Evolutionary conservation across 2,797 vertebrate genomes (phyloP).

Genomic region (Acanthurus leucopareius): DNA sequence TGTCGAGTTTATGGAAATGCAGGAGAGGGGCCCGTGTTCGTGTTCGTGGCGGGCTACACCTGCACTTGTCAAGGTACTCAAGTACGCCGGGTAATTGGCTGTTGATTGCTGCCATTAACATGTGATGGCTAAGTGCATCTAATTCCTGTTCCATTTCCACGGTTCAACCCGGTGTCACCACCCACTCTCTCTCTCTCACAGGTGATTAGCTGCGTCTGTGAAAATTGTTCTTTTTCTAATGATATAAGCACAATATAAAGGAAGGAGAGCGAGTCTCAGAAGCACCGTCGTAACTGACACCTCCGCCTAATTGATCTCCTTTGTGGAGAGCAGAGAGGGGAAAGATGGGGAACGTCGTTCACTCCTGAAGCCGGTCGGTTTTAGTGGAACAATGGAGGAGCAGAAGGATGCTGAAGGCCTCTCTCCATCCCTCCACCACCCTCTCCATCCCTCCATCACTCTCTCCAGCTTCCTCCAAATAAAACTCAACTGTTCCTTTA

Average conservation of each 20-base stretch:
- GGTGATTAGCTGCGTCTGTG: constrained; percentile 78
- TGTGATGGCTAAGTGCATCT: constrained; percentile 85
- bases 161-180: constrained; percentile 83
- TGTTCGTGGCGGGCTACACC: constrained; percentile 76
- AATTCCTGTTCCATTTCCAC: constrained; percentile 86
- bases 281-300: constrained; percentile 70
- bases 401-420: too few relatives aligned
- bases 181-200: constrained; percentile 79
- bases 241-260: constrained; percentile 76
- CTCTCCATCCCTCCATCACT: too few relatives aligned
- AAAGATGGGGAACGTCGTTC: constrained; percentile 31
- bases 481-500: too few relatives aligned
- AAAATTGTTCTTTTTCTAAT: constrained; percentile 80
- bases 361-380: constrained; percentile 2
- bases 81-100: constrained; percentile 83
- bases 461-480: too few relatives aligned
- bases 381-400: too few relatives aligned
- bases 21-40: constrained; percentile 68
- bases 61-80: constrained; percentile 85
- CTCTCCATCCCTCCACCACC: too few relatives aligned
- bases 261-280: constrained; percentile 55
- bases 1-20: constrained; percentile 81
- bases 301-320: constrained; percentile 64
- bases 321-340: constrained; percentile 50
- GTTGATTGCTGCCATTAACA: constrained; percentile 88